Percentiles rank a stretch among this genome's conserved stretches.
These are phyloP conservation scores for Hyppa rectilinea DNA, from an alignment of 2,888 invertebrate species.

Conservation along the genomic window DNA sequence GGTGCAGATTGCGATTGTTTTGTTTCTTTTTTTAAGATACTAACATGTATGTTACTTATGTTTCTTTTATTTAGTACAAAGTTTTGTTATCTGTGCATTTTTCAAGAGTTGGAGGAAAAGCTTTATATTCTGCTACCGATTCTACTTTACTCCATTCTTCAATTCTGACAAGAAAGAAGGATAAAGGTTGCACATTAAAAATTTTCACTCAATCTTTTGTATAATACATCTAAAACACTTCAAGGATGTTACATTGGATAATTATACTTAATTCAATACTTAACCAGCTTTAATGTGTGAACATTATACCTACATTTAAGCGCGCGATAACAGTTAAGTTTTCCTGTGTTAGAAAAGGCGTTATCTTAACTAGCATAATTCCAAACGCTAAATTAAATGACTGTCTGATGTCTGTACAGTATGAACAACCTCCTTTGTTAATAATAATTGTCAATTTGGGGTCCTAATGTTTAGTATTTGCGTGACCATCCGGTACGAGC, in stretches of 20 bases:
- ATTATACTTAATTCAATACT: not conserved
- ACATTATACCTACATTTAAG: not conserved
- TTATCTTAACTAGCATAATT: constrained; percentile 28
- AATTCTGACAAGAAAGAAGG: too few relatives aligned
- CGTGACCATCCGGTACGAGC: constrained; percentile 35
- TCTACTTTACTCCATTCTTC: not conserved
- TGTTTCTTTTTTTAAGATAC: constrained; percentile 13
- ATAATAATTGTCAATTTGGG: constrained; percentile 43
- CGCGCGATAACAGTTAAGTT: not conserved
- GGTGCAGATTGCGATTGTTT: constrained; percentile 40
- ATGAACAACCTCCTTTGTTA: constrained; percentile 40
- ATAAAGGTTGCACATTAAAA: too few relatives aligned
- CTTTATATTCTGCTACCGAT: not conserved
- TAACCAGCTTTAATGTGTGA: not conserved
- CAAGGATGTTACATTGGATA: too few relatives aligned
- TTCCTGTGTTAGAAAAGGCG: constrained; percentile 13
- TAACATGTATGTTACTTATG: not conserved
- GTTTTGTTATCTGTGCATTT: constrained; percentile 7
- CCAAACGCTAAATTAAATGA: constrained; percentile 48
- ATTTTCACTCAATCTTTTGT: not conserved
- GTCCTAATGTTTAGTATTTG: constrained; percentile 41
- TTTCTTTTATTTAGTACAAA: constrained; percentile 13
- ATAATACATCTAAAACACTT: not conserved
- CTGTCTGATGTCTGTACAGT: constrained; percentile 8
- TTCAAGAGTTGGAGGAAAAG: not conserved